These are phyloP conservation scores for Taurulus bubalis DNA, from an alignment of 2,113 vertebrate species.

Conservation along the genomic window DNA sequence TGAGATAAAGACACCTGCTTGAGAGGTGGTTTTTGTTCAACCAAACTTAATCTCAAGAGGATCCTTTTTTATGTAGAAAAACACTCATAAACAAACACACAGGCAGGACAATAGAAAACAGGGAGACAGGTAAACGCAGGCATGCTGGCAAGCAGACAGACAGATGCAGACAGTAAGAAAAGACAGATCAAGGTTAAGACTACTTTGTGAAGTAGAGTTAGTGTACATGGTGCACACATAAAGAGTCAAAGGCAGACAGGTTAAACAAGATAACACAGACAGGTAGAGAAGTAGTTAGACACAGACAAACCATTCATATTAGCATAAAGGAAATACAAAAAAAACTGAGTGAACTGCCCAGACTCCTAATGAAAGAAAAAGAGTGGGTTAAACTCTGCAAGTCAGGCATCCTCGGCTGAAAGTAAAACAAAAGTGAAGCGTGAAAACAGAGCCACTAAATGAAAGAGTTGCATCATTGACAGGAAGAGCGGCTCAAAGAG, in stretches of 20 bases:
- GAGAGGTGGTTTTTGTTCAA: not conserved
- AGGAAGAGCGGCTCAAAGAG: slow-evolving; percentile 59
- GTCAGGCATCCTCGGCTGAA: slow-evolving; percentile 72
- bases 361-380: slow-evolving; percentile 60
- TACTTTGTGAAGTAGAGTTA: slow-evolving; percentile 12
- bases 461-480: slow-evolving; percentile 81
- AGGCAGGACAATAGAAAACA: not conserved
- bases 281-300: slow-evolving; percentile 48
- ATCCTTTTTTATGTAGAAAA: not conserved
- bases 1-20: not conserved
- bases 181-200: slow-evolving; percentile 29
- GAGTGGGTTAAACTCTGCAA: slow-evolving; percentile 61
- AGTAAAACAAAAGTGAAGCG: slow-evolving; percentile 70
- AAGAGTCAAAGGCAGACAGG: slow-evolving; percentile 26
- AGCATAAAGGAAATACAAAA: slow-evolving; percentile 32
- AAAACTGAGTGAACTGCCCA: slow-evolving; percentile 35
- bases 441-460: slow-evolving; percentile 69
- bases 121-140: not conserved
- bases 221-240: not conserved
- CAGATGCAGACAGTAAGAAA: slow-evolving; percentile 15
- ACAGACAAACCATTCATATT: slow-evolving; percentile 47
- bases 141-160: slow-evolving; percentile 50
- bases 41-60: not conserved
- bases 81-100: not conserved
- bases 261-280: slow-evolving; percentile 27